A percentile compares a stretch with the other conserved stretches of the same genome.
phyloP scores from a whole-genome alignment of 2,113 vertebrate species.

The Bucco capensis region DNA sequence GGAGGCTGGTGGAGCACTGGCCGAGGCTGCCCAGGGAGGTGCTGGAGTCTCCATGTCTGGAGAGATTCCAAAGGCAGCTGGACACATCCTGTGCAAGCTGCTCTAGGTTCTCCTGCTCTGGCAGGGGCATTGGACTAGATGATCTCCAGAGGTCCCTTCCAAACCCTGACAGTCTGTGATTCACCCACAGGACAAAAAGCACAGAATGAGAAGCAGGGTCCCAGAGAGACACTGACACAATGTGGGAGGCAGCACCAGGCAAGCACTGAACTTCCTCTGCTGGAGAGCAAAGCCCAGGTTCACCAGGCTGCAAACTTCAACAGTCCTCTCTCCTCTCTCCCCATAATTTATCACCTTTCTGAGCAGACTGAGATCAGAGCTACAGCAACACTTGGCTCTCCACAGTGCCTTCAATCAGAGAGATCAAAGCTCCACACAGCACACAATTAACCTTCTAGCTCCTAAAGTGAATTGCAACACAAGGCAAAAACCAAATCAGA shows the following conservation, averaged over 20 bases:
- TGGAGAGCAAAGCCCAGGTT: background rate
- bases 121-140: too few species aligned
- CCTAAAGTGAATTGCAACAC: background rate
- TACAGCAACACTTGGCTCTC: constrained; percentile 8
- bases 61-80: too few species aligned
- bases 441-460: constrained; percentile 30
- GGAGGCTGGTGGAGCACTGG: too few species aligned
- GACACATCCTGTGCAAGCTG: too few species aligned
- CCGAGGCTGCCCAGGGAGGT: too few species aligned
- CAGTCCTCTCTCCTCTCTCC: background rate
- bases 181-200: background rate
- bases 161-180: too few species aligned
- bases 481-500: background rate
- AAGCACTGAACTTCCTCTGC: background rate
- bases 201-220: background rate
- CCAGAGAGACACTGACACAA: background rate
- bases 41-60: too few species aligned
- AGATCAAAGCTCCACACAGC: background rate
- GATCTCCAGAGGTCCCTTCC: too few species aligned
- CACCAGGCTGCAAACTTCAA: constrained; percentile 1
- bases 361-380: constrained; percentile 28
- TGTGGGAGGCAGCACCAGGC: background rate
- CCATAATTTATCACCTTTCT: constrained; percentile 31
- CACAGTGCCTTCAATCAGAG: constrained; percentile 31
- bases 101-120: too few species aligned